Base-by-base conservation (phyloP, 2,888 invertebrate species). In the Lysandra bellargus region DNA sequence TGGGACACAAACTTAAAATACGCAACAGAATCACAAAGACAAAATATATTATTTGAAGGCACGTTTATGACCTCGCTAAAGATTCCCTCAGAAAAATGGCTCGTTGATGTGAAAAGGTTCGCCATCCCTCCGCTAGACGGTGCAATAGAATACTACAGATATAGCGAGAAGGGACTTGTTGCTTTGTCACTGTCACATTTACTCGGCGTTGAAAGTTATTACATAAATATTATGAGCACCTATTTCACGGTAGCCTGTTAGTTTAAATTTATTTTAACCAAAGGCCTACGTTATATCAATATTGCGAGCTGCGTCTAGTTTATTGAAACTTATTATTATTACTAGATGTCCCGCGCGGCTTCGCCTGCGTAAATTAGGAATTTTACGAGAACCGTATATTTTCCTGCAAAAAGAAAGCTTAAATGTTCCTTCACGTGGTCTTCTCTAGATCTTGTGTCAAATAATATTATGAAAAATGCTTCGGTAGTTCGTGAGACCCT, bases 111-210 rank as follows among this genome's bases (percentile, higher is more conserved):
- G 57, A 57, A 57, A 57, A 57, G 57, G 57, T 57, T 57, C 17
- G 4, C 4, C 17, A 57, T 57, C 3, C 17, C 57, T 57, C 82
- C 80, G 80, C 81, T 80, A 77, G 74, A 81, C 81, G 81, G 78
- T 81, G 82, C 82, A 81, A 79, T 88, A 86, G 88, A 88, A 88
- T 87, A 89, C 88, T 86, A 85, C 88, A 89, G 90, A 91, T 89
- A 90, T 89, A 89, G 87, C 87, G 89, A 91, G 90, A 90, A 89
- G 87, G 87, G 86, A 93, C 92, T 93, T 93, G 93, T 93, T 93
- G 93, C 93, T 92, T 91, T 91, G 89, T 92, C 91, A 89, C 86
- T 87, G 89, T 88, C 90, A 88, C 87, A 89, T 89, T 89, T 89
- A 87, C 84, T 86, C 85, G 87, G 80, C 80, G 84, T 85, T 85